phyloP scores from a whole-genome alignment of 2,797 vertebrate species.

The Macroramphosus scolopax region DNA sequence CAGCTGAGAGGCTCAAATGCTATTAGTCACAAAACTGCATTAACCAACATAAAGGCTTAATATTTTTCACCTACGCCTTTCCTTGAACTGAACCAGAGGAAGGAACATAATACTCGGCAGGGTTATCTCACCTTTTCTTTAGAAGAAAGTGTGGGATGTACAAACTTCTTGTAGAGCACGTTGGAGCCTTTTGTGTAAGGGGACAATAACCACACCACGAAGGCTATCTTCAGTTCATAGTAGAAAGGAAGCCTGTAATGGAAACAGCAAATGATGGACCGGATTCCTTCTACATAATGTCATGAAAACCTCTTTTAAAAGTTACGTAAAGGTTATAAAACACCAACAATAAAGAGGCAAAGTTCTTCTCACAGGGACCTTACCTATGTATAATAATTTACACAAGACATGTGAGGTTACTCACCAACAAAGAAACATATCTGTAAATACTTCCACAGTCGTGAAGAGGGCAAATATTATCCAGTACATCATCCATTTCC shows the following conservation, averaged over 20 bases:
- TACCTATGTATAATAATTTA: too few relatives aligned
- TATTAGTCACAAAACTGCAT: slow-evolving; percentile 18
- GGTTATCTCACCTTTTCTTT: slow-evolving; percentile 93
- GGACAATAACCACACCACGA: slow-evolving; percentile 95
- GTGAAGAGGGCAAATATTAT: slow-evolving; percentile 97
- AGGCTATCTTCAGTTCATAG: slow-evolving; percentile 95
- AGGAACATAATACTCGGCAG: too few relatives aligned
- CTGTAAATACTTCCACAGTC: slow-evolving; percentile 89
- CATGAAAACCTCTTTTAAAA: slow-evolving; percentile 28
- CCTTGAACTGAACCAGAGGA: slow-evolving; percentile 9
- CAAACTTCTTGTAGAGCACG: slow-evolving; percentile 93
- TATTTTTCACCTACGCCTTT: slow-evolving; percentile 12
- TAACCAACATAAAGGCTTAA: slow-evolving; percentile 4
- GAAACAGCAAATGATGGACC: slow-evolving; percentile 25
- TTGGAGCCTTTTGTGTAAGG: slow-evolving; percentile 96
- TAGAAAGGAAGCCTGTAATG: slow-evolving; percentile 98
- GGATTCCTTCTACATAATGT: too few relatives aligned
- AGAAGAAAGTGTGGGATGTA: slow-evolving; percentile 93
- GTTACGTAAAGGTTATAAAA: too few relatives aligned
- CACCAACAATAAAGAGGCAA: too few relatives aligned
- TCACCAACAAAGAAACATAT: slow-evolving; percentile 93
- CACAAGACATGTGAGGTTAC: too few relatives aligned
- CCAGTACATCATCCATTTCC: slow-evolving; percentile 99
- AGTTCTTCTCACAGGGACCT: too few relatives aligned
- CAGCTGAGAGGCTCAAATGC: slow-evolving; percentile 11